Conservation (phyloP, 2,888 invertebrate species). For the Eurytoma adleriae region DNA sequence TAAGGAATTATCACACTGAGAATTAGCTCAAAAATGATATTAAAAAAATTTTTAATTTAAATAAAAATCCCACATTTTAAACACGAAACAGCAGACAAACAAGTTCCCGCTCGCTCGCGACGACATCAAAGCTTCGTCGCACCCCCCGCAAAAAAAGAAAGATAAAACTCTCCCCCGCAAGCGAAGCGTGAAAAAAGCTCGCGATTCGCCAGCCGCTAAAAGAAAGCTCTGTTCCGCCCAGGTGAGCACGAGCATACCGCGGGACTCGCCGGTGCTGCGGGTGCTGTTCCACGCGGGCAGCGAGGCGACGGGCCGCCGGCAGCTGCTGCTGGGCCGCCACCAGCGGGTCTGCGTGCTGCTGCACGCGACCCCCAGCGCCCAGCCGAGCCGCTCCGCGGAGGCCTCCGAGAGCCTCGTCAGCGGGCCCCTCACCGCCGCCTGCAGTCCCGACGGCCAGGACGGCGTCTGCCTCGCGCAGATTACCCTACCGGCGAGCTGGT, state of each 20-base stretch:
- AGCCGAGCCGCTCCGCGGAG: conserved; percentile 71
- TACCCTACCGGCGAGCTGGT: conserved; percentile 94
- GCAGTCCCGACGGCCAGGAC: conserved; percentile 94
- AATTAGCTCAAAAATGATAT: too few relatives aligned
- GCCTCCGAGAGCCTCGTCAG: conserved; percentile 49
- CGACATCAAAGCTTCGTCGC: not conserved
- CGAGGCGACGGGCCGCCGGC: conserved; percentile 87
- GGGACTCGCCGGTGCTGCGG: conserved; percentile 93
- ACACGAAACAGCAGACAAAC: too few relatives aligned
- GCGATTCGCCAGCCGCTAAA: not conserved
- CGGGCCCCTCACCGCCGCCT: conserved; percentile 87
- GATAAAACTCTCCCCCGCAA: too few relatives aligned
- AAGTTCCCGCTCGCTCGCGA: too few relatives aligned
- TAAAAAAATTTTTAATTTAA: too few relatives aligned
- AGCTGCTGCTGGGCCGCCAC: conserved; percentile 80
- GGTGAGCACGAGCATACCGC: conserved; percentile 90
- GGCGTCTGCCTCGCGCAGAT: conserved; percentile 93
- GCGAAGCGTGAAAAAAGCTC: too few relatives aligned
- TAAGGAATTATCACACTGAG: too few relatives aligned
- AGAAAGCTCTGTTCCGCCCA: conserved; percentile 13
- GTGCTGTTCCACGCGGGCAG: conserved; percentile 95
- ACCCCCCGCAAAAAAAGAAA: not conserved
- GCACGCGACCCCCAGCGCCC: conserved; percentile 82
- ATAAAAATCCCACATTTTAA: too few relatives aligned
- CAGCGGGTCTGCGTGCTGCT: conserved; percentile 89